Base-by-base conservation (phyloP, 2,888 invertebrate genomes). In the Venustoraphidia nigricollis region DNA sequence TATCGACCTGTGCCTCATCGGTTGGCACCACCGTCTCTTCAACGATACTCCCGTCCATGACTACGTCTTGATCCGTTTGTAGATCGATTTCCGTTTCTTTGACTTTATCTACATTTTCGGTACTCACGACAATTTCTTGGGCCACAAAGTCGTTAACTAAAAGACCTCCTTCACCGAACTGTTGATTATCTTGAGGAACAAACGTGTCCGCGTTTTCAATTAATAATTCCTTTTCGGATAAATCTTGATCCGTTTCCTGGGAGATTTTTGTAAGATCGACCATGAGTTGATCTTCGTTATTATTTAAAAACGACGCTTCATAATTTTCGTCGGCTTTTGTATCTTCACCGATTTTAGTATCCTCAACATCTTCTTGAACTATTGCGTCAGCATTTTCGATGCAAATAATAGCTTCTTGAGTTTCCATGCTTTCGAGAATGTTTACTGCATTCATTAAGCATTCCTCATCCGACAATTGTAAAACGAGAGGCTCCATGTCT, bases 21-120 rank as follows among this genome's bases (percentile, higher is more conserved):
- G 41, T 46, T 47, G 48, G 34, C 50, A 50, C 52, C 44, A 39
- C 42, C 9, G 48, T 46, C 17, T 48, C 52, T 9, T 37, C 50
- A 44, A 50, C 52, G 42, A 55, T 53, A 49, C 47, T 49, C 42
- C 51, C 50, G 41, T 47, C 53, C 49, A 57, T 54, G 1, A 51
- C 49, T 17, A 53, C 49, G 38, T 51, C 52, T 45, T 59, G 56
- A 37, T 57, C 53, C 42, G 51, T 50, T 69, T 69, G 56, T 70
- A 70, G 6, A 49, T 69, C 69, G 47, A 67, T 68, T 42, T 67
- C 59, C 49, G 69, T 70, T 62, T 56, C 53, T 11, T 53, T 54
- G 27, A 51, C 27, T 36, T 53, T 51, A 9, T 50, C 46, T 36
- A 44, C 43, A 34, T 34, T 27, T 27, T 13, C 38, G 14, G 27